A percentile compares a stretch with the other conserved stretches of the same genome.
Evolutionary conservation across 1,140 invertebrate species (phyloP).

Genomic region (Caerostris extrusa): DNA sequence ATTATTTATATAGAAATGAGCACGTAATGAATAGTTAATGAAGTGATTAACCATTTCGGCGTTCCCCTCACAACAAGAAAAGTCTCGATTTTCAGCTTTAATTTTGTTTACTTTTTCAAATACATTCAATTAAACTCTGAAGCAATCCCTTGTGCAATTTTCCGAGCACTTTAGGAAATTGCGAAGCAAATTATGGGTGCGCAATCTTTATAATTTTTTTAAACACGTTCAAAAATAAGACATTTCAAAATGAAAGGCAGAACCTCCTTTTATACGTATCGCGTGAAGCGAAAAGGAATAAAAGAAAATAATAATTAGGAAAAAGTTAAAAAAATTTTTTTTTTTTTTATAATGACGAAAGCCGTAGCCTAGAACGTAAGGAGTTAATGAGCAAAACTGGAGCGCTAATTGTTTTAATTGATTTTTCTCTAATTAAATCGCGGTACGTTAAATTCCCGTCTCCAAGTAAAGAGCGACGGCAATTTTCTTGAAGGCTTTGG

Average conservation of each 20-base stretch:
- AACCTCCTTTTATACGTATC: not conserved
- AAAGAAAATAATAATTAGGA: not conserved
- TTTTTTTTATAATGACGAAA: not conserved
- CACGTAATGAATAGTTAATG: conserved; percentile 16
- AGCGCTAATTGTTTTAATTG: conserved; percentile 77
- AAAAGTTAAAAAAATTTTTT: no score
- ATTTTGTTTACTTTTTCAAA: conserved; percentile 15
- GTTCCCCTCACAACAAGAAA: not conserved
- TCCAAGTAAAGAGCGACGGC: conserved; percentile 62
- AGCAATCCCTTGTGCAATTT: not conserved
- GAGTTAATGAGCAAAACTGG: conserved; percentile 76
- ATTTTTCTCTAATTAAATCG: conserved; percentile 75
- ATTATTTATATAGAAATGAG: not conserved
- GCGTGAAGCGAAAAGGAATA: not conserved
- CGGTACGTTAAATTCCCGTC: conserved; percentile 27
- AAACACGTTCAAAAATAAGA: not conserved
- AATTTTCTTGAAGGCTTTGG: conserved; percentile 73
- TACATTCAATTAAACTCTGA: conserved; percentile 17
- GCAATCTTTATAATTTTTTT: not conserved
- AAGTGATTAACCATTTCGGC: not conserved
- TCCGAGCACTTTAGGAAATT: conserved; percentile 17
- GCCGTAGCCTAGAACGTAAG: not conserved
- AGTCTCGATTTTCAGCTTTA: not conserved
- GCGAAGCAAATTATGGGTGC: conserved; percentile 20
- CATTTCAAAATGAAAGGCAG: not conserved